These are phyloP conservation scores for Acanthurus leucopareius DNA, from an alignment of 2,797 vertebrate species.

Conservation along the genomic window DNA sequence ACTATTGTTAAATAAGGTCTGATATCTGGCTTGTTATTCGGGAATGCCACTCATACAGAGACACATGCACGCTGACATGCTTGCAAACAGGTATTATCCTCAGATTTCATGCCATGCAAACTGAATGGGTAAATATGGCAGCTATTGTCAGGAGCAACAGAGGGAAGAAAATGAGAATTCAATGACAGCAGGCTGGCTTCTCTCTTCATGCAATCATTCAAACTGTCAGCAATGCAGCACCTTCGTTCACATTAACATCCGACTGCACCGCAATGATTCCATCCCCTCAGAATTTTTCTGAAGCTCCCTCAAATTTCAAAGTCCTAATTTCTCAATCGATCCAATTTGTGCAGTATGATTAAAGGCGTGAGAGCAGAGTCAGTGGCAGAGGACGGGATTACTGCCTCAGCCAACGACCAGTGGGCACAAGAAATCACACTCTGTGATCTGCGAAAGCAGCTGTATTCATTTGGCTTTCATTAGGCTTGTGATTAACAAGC, in stretches of 20 bases:
- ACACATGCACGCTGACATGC: neutral
- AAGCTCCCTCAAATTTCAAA: constrained; percentile 63
- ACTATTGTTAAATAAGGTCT: constrained; percentile 23
- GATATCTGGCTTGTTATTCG: constrained; percentile 22
- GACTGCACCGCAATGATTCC: constrained; percentile 54
- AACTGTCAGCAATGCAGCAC: constrained; percentile 51
- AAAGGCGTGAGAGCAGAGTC: constrained; percentile 51
- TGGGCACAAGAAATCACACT: constrained; percentile 60
- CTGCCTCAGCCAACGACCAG: constrained; percentile 52
- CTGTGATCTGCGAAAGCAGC: constrained; percentile 73
- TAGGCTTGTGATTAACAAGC: constrained; percentile 69
- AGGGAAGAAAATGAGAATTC: constrained; percentile 51
- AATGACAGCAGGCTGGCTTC: constrained; percentile 52
- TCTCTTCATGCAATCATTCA: constrained; percentile 68
- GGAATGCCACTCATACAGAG: constrained; percentile 17
- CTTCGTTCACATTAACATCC: constrained; percentile 51
- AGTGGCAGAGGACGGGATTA: constrained; percentile 60
- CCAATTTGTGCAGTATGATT: constrained; percentile 63
- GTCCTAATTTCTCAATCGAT: constrained; percentile 51
- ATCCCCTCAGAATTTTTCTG: constrained; percentile 42
- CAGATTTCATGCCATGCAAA: constrained; percentile 47
- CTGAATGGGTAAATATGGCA: constrained; percentile 49
- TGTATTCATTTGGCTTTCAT: constrained; percentile 81
- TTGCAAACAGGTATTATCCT: constrained; percentile 7
- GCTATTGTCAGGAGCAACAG: constrained; percentile 39